Conservation (phyloP, 2,888 invertebrate genomes). For the Thereva unica region DNA sequence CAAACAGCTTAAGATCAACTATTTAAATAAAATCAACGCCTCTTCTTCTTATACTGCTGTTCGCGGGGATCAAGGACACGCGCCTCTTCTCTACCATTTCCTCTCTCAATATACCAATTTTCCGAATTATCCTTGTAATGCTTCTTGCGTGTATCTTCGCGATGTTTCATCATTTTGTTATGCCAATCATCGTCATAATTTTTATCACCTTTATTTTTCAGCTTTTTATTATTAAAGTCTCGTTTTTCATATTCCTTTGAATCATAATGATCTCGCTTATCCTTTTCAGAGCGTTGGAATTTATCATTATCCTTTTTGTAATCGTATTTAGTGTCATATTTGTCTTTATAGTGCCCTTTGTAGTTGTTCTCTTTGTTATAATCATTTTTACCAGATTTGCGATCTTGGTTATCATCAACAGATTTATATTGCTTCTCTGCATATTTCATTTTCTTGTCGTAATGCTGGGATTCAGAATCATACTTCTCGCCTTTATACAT, state of each 20-base stretch:
- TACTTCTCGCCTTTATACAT: no score
- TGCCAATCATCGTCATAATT: constrained; percentile 50
- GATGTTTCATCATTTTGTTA: constrained; percentile 52
- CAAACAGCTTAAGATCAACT: no score
- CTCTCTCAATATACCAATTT: constrained; percentile 55
- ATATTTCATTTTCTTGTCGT: constrained; percentile 3
- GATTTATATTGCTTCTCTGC: no score
- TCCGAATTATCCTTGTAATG: constrained; percentile 46
- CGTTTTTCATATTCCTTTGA: constrained; percentile 15
- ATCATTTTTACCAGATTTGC: constrained; percentile 38
- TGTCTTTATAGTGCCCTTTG: constrained; percentile 27
- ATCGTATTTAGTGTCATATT: constrained; percentile 30
- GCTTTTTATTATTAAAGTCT: not conserved
- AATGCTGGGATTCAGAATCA: not conserved
- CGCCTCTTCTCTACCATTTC: constrained; percentile 50
- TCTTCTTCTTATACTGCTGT: not conserved
- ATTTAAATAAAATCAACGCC: no score
- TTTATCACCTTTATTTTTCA: constrained; percentile 40
- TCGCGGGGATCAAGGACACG: constrained; percentile 45
- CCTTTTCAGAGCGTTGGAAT: constrained; percentile 6
- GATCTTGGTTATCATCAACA: constrained; percentile 12
- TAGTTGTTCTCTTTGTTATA: constrained; percentile 24
- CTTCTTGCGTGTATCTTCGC: constrained; percentile 49
- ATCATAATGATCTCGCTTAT: not conserved
- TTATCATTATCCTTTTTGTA: constrained; percentile 36